Percentiles rank a stretch among this genome's conserved stretches.
phyloP scores from a whole-genome alignment of 1,140 invertebrate genomes.

The Aphaenogaster ashmeadi region DNA sequence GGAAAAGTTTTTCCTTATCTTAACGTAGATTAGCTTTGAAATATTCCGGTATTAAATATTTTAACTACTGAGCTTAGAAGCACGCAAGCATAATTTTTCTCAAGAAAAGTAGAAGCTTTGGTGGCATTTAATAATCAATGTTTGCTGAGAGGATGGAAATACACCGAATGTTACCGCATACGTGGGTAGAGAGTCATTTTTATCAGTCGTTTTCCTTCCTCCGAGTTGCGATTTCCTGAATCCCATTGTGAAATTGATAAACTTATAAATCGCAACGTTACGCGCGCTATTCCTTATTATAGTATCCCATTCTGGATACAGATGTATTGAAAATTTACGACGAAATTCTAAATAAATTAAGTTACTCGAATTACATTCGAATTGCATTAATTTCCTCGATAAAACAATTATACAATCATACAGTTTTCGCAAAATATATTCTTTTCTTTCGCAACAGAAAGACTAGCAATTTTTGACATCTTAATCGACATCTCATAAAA shows the following conservation, averaged over 20 bases:
- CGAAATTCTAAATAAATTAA: neutral
- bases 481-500: conserved; percentile 9
- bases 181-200: neutral
- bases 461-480: neutral
- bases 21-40: neutral
- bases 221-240: neutral
- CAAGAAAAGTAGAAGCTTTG: neutral
- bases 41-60: neutral
- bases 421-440: neutral
- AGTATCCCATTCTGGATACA: neutral
- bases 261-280: neutral
- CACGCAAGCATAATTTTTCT: neutral
- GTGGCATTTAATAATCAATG: conserved; percentile 14
- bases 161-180: conserved; percentile 25
- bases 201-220: conserved; percentile 44
- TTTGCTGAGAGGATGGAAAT: conserved; percentile 8
- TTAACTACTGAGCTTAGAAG: neutral
- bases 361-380: neutral
- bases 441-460: neutral
- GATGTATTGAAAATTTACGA: conserved; percentile 6
- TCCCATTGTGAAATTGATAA: neutral
- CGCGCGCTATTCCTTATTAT: neutral
- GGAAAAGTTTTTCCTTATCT: neutral
- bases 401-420: neutral
- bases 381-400: neutral